Evolutionary conservation across 1,140 invertebrate species (phyloP).

Genomic region (Magallana gigas): DNA sequence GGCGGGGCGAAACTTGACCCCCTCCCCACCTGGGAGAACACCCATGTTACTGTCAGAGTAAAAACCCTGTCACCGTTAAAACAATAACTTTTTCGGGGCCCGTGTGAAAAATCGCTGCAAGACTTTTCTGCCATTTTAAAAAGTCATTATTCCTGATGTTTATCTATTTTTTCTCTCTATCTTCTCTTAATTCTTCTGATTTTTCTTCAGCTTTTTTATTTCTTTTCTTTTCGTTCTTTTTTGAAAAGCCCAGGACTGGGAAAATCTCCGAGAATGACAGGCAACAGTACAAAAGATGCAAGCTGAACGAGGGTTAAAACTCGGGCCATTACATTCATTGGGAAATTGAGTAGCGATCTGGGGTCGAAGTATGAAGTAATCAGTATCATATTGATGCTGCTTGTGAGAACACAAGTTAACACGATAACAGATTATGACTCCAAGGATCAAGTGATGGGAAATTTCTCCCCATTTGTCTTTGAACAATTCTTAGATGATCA

Average conservation of each 20-base stretch:
- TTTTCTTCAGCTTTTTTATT: background rate
- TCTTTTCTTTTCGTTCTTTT: too few relatives aligned
- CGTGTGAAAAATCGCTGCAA: conserved; percentile 23
- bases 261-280: background rate
- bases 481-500: background rate
- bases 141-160: conserved; percentile 30
- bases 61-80: background rate
- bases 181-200: background rate
- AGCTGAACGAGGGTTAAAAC: background rate
- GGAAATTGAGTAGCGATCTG: conserved; percentile 1
- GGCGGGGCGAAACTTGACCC: background rate
- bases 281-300: background rate
- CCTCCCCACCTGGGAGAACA: background rate
- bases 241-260: background rate
- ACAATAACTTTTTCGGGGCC: background rate
- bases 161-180: conserved; percentile 3
- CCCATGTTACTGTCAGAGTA: background rate
- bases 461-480: background rate
- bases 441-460: background rate
- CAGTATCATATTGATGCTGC: background rate
- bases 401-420: background rate
- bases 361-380: background rate
- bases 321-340: background rate
- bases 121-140: conserved; percentile 34
- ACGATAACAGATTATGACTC: background rate